phyloP scores from a whole-genome alignment of 2,888 invertebrate species.

The Troides oblongomaculatus region DNA sequence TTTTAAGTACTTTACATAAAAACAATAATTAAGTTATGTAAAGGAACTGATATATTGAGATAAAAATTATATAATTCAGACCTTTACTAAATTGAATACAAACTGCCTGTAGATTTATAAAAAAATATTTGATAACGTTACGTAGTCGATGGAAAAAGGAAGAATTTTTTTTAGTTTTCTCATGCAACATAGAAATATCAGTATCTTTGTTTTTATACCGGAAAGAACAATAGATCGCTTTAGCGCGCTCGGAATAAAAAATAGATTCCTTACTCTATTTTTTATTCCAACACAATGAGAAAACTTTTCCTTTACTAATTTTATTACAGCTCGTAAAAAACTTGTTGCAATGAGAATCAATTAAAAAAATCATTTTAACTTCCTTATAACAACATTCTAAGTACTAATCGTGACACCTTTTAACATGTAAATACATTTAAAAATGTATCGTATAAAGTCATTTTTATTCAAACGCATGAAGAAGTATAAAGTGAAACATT shows the following conservation, averaged over 20 bases:
- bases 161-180: background rate
- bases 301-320: background rate
- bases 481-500: conserved; percentile 1
- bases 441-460: background rate
- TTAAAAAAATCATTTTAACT: background rate
- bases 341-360: background rate
- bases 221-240: background rate
- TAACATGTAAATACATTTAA: background rate
- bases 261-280: background rate
- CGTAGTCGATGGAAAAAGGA: background rate
- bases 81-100: too few relatives aligned
- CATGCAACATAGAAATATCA: background rate
- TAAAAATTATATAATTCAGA: too few relatives aligned
- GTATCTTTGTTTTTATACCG: background rate
- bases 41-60: too few relatives aligned
- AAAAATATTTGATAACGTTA: too few relatives aligned
- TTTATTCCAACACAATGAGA: background rate
- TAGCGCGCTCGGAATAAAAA: background rate
- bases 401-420: background rate
- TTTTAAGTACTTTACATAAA: too few relatives aligned
- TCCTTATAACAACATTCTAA: background rate
- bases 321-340: background rate
- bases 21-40: too few relatives aligned
- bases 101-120: too few relatives aligned
- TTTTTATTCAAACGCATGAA: background rate